A percentile compares a stretch with the other conserved stretches of the same genome.
Conservation (phyloP, 1,140 invertebrate genomes). For the Magallana angulata region DNA sequence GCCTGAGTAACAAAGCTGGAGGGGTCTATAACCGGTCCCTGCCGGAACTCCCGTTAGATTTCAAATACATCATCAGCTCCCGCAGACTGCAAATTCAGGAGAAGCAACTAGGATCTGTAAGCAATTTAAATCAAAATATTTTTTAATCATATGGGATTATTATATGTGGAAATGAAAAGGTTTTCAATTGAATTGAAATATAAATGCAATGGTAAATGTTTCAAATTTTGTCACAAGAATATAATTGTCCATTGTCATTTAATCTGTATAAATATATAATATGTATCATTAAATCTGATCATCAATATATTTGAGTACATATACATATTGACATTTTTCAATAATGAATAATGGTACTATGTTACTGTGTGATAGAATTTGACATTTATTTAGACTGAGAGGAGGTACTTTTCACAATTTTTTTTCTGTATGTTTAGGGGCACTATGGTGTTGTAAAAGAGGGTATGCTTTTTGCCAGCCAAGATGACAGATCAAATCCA, state of each 20-base stretch:
- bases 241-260: too few species aligned
- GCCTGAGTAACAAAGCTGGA: not conserved
- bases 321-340: too few species aligned
- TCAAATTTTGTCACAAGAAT: too few species aligned
- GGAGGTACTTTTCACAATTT: too few species aligned
- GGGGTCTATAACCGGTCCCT: not conserved
- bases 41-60: constrained; percentile 10
- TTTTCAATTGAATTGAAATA: not conserved
- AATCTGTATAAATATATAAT: too few species aligned
- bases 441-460: constrained; percentile 53
- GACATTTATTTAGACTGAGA: too few species aligned
- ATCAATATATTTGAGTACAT: too few species aligned
- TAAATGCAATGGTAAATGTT: too few species aligned
- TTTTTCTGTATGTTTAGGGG: constrained; percentile 41
- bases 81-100: constrained; percentile 6
- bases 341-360: too few species aligned
- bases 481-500: not conserved
- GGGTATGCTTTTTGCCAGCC: constrained; percentile 19
- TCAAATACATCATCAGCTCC: constrained; percentile 12
- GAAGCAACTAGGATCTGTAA: constrained; percentile 13
- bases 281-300: too few species aligned
- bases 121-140: not conserved
- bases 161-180: not conserved
- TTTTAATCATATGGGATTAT: not conserved
- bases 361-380: too few species aligned